Evolutionary conservation across 2,888 invertebrate genomes (phyloP).

Genomic region (Hemicrepidius hirtus): DNA sequence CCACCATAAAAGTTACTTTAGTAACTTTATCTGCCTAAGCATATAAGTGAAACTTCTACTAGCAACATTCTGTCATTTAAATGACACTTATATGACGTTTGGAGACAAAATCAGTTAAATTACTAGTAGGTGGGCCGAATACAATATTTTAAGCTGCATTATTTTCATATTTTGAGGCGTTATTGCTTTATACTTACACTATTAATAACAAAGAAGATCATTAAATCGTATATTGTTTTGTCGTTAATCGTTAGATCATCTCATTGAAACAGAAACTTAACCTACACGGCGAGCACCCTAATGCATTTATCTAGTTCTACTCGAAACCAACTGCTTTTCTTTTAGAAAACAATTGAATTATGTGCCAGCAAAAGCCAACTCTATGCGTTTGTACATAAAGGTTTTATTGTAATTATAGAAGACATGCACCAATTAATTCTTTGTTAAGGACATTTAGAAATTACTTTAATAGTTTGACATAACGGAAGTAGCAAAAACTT

Average conservation of each 20-base stretch:
- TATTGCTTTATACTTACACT: too few relatives aligned
- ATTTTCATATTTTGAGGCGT: too few relatives aligned
- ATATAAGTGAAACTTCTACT: too few relatives aligned
- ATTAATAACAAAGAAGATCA: too few relatives aligned
- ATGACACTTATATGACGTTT: too few relatives aligned
- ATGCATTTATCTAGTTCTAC: slow-evolving; percentile 46
- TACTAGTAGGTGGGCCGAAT: too few relatives aligned
- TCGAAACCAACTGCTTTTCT: slow-evolving; percentile 33
- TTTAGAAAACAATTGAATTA: slow-evolving; percentile 30
- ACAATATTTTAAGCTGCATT: too few relatives aligned
- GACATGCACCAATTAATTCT: slow-evolving; percentile 44
- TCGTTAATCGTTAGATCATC: not conserved
- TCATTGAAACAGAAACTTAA: slow-evolving; percentile 7
- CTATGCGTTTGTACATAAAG: slow-evolving; percentile 21
- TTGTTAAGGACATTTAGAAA: slow-evolving; percentile 35
- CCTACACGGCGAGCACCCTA: slow-evolving; percentile 14
- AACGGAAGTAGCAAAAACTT: slow-evolving; percentile 31
- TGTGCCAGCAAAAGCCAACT: slow-evolving; percentile 2
- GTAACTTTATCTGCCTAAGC: too few relatives aligned
- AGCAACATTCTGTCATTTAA: too few relatives aligned
- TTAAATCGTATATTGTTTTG: too few relatives aligned
- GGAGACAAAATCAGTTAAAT: too few relatives aligned
- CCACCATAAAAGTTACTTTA: too few relatives aligned
- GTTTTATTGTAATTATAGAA: slow-evolving; percentile 2
- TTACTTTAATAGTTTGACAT: slow-evolving; percentile 30